Percentiles rank a stretch among this genome's conserved stretches.
Conservation (phyloP, 2,113 vertebrate genomes). For the Serinus canaria region DNA sequence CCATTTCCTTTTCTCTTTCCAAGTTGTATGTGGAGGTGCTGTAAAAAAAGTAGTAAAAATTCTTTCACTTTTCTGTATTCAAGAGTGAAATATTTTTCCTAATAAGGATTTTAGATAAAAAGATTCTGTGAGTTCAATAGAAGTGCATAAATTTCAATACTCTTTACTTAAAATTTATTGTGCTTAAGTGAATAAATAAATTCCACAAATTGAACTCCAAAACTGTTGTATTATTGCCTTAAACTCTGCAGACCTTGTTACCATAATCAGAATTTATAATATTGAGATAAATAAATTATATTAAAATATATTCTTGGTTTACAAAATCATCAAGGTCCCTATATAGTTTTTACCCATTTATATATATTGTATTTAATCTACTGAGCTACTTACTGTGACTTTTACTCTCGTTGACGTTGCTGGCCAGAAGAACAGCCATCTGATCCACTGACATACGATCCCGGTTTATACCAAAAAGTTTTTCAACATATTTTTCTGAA, state of each 20-base stretch:
- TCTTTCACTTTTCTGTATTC: background rate
- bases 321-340: background rate
- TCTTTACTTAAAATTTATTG: background rate
- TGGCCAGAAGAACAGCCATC: slow-evolving; percentile 95
- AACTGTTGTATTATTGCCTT: background rate
- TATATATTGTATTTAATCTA: background rate
- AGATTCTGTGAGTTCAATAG: background rate
- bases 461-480: slow-evolving; percentile 90
- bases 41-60: background rate
- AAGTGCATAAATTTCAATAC: background rate
- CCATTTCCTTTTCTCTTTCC: slow-evolving; percentile 89
- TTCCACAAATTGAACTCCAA: background rate
- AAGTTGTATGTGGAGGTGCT: slow-evolving; percentile 95
- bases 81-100: background rate
- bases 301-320: background rate
- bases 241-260: background rate
- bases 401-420: slow-evolving; percentile 93
- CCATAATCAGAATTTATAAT: background rate
- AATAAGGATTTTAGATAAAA: background rate
- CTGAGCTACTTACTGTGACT: slow-evolving; percentile 82
- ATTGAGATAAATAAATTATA: background rate
- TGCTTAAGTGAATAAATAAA: background rate
- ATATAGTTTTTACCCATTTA: fast-evolving
- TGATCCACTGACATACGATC: slow-evolving; percentile 94
- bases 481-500: slow-evolving; percentile 92